Percentiles rank a stretch among this genome's conserved stretches.
These are phyloP conservation scores for Tipula unca DNA, from an alignment of 2,888 invertebrate species.

Conservation along the genomic window DNA sequence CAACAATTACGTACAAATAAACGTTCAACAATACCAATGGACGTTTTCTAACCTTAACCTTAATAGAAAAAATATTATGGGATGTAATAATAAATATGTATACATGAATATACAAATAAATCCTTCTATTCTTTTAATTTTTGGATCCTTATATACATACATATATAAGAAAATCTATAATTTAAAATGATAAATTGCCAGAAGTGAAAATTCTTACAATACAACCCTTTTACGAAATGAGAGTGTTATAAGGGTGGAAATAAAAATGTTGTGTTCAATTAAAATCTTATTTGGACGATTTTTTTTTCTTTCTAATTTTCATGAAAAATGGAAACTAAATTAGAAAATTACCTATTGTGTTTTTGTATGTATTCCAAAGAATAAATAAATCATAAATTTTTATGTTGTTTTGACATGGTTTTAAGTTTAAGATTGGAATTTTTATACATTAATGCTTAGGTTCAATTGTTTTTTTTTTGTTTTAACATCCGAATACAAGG, in stretches of 20 bases:
- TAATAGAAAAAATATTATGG: slow-evolving; percentile 4
- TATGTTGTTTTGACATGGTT: slow-evolving; percentile 4
- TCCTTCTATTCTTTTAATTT: background rate
- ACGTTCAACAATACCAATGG: background rate
- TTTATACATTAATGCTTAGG: background rate
- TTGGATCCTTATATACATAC: background rate
- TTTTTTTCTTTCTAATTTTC: background rate
- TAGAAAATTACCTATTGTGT: background rate
- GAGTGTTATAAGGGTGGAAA: background rate
- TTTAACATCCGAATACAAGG: background rate
- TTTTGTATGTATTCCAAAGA: background rate
- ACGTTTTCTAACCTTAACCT: background rate
- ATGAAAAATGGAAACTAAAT: background rate
- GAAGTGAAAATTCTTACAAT: background rate
- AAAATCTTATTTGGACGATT: background rate
- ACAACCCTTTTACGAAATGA: background rate
- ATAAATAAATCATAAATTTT: background rate
- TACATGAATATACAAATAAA: background rate
- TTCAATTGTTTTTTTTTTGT: background rate
- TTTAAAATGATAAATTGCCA: slow-evolving; percentile 14
- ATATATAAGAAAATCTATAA: background rate
- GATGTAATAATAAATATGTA: background rate
- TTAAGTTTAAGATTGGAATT: background rate
- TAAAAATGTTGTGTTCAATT: background rate
- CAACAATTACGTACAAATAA: background rate